A percentile compares a stretch with the other conserved stretches of the same genome.
These are phyloP conservation scores for Lerista edwardsae DNA, from an alignment of 2,797 vertebrate genomes.

Conservation along the genomic window DNA sequence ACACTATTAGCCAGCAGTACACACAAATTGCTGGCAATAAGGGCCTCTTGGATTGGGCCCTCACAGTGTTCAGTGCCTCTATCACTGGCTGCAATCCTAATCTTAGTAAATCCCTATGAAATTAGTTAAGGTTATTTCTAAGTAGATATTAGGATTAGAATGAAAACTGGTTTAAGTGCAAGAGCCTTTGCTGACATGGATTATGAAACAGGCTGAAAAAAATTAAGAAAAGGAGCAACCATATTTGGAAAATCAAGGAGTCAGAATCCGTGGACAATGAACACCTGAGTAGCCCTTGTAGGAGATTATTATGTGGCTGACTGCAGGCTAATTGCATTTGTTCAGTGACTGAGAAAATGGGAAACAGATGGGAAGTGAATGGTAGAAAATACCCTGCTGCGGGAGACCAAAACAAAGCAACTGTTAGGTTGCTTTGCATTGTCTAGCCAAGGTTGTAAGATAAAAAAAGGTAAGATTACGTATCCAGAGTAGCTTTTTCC, in stretches of 20 bases:
- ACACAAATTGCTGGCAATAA: no score
- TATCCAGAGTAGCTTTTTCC: constrained; percentile 58
- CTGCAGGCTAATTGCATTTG: constrained; percentile 81
- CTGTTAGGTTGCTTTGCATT: constrained; percentile 59
- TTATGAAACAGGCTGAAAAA: neutral
- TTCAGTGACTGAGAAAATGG: constrained; percentile 76
- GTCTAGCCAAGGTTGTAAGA: constrained; percentile 55
- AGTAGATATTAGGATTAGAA: neutral
- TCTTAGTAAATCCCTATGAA: neutral
- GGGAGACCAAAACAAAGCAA: constrained; percentile 71
- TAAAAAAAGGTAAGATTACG: constrained; percentile 59
- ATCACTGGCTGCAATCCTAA: neutral
- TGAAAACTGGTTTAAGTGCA: neutral
- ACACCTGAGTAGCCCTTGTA: constrained; percentile 66
- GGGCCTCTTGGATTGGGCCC: no score
- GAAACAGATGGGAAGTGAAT: constrained; percentile 73
- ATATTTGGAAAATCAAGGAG: constrained; percentile 43
- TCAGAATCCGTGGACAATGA: constrained; percentile 62
- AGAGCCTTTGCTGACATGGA: neutral
- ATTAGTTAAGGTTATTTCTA: neutral
- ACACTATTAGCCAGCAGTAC: no score
- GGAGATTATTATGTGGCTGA: constrained; percentile 79
- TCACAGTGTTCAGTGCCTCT: neutral
- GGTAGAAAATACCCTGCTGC: constrained; percentile 70
- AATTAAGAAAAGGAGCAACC: constrained; percentile 44